These are phyloP conservation scores for Eriosoma lanigerum DNA, from an alignment of 1,140 invertebrate genomes.

Conservation along the genomic window DNA sequence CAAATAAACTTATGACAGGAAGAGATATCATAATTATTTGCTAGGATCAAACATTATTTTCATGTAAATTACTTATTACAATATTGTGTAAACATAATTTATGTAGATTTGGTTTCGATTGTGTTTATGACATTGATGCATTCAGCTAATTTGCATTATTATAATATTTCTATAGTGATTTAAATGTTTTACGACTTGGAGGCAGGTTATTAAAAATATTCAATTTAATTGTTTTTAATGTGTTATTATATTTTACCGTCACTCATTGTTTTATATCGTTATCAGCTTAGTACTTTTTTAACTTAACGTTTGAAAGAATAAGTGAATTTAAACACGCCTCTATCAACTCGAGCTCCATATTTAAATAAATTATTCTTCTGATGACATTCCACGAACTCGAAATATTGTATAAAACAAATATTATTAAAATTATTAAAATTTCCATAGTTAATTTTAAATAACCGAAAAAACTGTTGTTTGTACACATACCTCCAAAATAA, in stretches of 20 bases:
- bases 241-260: constrained; percentile 28
- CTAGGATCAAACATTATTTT: not conserved
- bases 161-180: not conserved
- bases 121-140: constrained; percentile 40
- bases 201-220: constrained; percentile 1
- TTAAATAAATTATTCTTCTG: constrained; percentile 17
- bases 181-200: constrained; percentile 3
- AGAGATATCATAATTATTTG: not conserved
- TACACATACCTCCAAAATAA: too few species aligned
- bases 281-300: constrained; percentile 12
- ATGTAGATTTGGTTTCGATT: constrained; percentile 22
- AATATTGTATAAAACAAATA: constrained; percentile 29
- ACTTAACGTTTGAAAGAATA: not conserved
- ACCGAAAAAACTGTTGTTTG: too few species aligned
- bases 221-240: constrained; percentile 11
- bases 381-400: not conserved
- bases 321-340: constrained; percentile 11
- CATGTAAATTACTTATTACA: constrained; percentile 24
- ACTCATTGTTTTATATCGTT: constrained; percentile 22
- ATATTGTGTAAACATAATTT: constrained; percentile 17
- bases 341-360: constrained; percentile 14
- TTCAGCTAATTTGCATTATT: constrained; percentile 38
- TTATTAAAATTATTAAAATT: too few species aligned
- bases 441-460: too few species aligned
- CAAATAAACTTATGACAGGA: too few species aligned